Evolutionary conservation across 2,113 vertebrate genomes (phyloP), one percentile per base, ranked within the genome.

Genomic region (Seriola dumerili): DNA sequence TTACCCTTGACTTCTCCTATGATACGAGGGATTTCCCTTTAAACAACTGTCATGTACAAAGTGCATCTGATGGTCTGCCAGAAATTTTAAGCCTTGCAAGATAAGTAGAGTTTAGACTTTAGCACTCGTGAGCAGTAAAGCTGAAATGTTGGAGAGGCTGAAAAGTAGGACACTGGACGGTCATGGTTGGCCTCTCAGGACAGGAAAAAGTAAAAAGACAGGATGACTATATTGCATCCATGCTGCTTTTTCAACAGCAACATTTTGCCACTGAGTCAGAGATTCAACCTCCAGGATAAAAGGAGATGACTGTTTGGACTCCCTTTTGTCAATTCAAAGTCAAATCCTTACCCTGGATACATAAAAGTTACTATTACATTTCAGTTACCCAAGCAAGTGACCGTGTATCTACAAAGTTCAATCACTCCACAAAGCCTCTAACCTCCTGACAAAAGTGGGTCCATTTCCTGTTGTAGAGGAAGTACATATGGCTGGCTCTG

Each of bases 401-500:
- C 55, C 23, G 55, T 21, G 3, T 59, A 40, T 64, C 25, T 77
- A n/a, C 21, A 73, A 2, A 21, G 8, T 76, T 69, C n/a, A n/a
- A n/a, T n/a, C 0, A 74, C 38, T 29, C 29, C 11, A 25, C 21
- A 57, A 16, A 21, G 52, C 62, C 57, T 64, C 21, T 23, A 55
- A 38, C 29, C 65, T 63, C 42, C 66, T 16, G 29, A 76, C 76
- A 69, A 78, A 77, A 61, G 29, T 16, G 50, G 64, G 54, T 63
- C 71, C 63, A 70, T 84, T 90, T 94, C 93, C 93, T 94, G 91
- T 76, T 72, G 21, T 17, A 90, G 78, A 89, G 91, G 92, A 93
- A 93, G 75, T 76, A 36, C 82, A 71, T 32, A 71, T 34, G 25
- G 72, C 40, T 66, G 73, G 72, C 73, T 84, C 11, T 81, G 76